Evolutionary conservation across 2,113 vertebrate species (phyloP), one percentile per base, ranked within the genome.

Genomic region (Prionailurus bengalensis): DNA sequence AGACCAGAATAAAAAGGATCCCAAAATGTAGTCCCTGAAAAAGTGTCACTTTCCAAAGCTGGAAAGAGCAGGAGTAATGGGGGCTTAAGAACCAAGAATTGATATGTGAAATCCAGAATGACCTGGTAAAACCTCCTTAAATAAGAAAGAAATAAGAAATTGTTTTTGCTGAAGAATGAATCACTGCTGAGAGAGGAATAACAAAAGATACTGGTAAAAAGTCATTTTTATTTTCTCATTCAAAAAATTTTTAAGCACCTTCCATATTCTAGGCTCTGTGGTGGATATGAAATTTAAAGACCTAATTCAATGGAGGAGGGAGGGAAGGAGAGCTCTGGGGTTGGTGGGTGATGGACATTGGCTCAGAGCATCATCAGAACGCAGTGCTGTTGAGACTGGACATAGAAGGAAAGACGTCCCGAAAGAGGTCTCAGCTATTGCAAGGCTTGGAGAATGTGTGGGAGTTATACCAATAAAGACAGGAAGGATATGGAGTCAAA

Each of bases 11-110:
- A 53, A 29, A 92, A 92, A 66, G 5, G 9, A 48, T 13, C 73
- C 13, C 4, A 88, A 82, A 76, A 82, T 1, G 42, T 55, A 58
- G 29, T 61, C 88, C 89, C 11, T 80, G 42, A 81, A 8, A 73
- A 95, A 89, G 23, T 55, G 21, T 71, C 11, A 89, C 29, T 94
- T 42, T 19, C 27, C 83, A 82, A 89, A 97, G 45, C 29, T 45
- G 6, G 66, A 95, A 76, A 63, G n/a, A 82, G 45, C n/a, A 65
- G 11, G 31, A 12, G 23, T 70, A 29, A 42, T 10, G 2, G 19
- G 12, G 5, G 23, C 25, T 89, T 89, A n/a, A 31, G 14, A 81
- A 39, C 27, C 70, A 63, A 82, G 17, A 95, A 36, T 27, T 36
- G 21, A 31, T 58, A 36, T 42, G 5, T 10, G 23, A 89, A 97